Base-by-base conservation (phyloP, 2,113 vertebrate species). In the Hippocampus zosterae region DNA sequence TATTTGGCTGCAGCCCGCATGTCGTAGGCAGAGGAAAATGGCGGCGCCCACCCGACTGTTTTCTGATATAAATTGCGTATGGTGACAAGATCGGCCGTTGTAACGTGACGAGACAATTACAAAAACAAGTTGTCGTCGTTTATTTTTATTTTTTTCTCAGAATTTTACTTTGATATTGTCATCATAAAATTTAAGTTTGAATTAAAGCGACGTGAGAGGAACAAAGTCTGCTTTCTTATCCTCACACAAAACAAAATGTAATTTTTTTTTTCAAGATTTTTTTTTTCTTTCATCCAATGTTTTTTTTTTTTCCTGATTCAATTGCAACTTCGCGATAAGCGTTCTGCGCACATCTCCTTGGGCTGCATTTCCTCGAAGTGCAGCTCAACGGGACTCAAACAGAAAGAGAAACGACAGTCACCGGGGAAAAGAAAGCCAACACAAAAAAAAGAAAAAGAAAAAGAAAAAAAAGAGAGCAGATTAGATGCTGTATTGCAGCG, bases 381-480 rank as follows among this genome's bases (percentile, higher is more conserved):
- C 29, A 77, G 81, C 81, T 79, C 76, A 85, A 88, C 9, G 25
- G 18, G 27, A 33, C 33, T 40, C 40, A 70, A 74, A 6, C 25
- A 69, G 62, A 81, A 72, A 73, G 72, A 72, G 40, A 65, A 65
- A 29, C 53, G 81, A 85, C 64, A 69, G 73, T 81, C 83, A 69
- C 71, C n/a, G 68, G 62, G 69, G 73, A 74, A 69, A 83, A 82
- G 77, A 77, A 81, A 42, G 80, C 69, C 81, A 2, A 55, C 42
- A 33, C 27, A 16, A 25, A 29, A 27, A 57, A 25, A 57, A 6
- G 2, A 3, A 57, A 57, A 55, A 25, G 6, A 9, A 55, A n/a
- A 25, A n/a, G n/a, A n/a, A n/a, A 70, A 84, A 42, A 64, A 89
- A 85, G 81, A 87, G 57, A 73, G 66, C 65, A 86, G 88, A 87